Percentiles rank a stretch among this genome's conserved stretches.
These are phyloP conservation scores for Mallotus villosus DNA, from an alignment of 2,797 vertebrate species.

Conservation along the genomic window DNA sequence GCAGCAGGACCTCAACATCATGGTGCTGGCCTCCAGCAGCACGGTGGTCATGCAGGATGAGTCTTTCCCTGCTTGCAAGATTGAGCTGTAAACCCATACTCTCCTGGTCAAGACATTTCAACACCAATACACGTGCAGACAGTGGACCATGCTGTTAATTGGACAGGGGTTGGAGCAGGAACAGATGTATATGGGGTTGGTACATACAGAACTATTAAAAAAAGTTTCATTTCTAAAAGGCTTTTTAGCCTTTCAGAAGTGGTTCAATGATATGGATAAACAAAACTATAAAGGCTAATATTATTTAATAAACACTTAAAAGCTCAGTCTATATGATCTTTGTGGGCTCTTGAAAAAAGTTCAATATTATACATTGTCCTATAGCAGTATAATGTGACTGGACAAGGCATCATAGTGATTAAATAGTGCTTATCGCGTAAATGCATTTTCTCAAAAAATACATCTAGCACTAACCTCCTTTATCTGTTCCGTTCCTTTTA, in stretches of 20 bases:
- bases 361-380: neutral
- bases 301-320: constrained; percentile 27
- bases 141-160: constrained; percentile 41
- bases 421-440: neutral
- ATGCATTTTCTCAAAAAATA: neutral
- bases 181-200: neutral
- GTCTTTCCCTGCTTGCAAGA: constrained; percentile 98
- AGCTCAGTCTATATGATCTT: constrained; percentile 33
- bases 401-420: neutral
- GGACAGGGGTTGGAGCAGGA: neutral
- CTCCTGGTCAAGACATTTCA: constrained; percentile 2
- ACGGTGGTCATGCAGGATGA: constrained; percentile 99
- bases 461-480: neutral
- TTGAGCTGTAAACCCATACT: constrained; percentile 84
- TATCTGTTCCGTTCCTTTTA: no score
- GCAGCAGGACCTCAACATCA: constrained; percentile 96
- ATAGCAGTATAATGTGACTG: constrained; percentile 3
- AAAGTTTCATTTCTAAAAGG: neutral
- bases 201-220: neutral
- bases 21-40: constrained; percentile 99
- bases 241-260: neutral
- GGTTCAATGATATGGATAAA: neutral
- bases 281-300: constrained; percentile 3
- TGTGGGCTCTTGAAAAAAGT: constrained; percentile 8
- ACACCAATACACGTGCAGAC: neutral